Conservation (phyloP, 2,113 vertebrate species). For the Chauna torquata region DNA sequence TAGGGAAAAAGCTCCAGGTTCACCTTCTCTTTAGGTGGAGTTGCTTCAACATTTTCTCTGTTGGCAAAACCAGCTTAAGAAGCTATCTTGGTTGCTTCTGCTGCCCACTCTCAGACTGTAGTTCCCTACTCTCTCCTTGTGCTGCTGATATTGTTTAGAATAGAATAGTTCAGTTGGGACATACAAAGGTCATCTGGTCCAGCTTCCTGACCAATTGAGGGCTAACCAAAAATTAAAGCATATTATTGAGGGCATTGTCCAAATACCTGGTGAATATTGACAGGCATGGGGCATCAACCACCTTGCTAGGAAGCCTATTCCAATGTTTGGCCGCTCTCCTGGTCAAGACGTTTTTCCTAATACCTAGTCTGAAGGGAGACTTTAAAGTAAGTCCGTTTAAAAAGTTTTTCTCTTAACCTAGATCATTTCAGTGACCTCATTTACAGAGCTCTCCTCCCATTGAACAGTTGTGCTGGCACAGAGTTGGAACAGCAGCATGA, state of each 20-base stretch:
- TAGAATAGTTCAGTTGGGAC: background rate
- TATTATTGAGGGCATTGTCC: background rate
- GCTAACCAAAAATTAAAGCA: background rate
- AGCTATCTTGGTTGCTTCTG: background rate
- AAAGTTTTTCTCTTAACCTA: background rate
- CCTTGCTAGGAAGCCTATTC: background rate
- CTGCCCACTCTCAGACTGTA: background rate
- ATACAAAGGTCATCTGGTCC: background rate
- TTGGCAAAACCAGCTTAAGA: background rate
- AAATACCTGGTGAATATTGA: background rate
- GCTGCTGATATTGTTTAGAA: background rate
- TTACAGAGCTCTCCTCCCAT: background rate
- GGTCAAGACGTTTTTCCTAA: background rate
- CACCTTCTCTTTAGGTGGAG: background rate
- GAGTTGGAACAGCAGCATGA: background rate
- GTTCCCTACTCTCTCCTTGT: background rate
- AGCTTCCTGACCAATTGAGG: too few relatives aligned
- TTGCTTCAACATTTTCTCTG: background rate
- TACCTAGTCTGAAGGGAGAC: background rate
- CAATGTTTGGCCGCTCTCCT: background rate
- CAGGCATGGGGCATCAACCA: background rate
- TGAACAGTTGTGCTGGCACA: background rate
- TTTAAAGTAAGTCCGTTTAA: background rate
- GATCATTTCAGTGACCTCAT: background rate
- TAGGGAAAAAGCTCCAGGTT: background rate